Conservation (phyloP, 2,888 invertebrate genomes). For the Villa cingulata region DNA sequence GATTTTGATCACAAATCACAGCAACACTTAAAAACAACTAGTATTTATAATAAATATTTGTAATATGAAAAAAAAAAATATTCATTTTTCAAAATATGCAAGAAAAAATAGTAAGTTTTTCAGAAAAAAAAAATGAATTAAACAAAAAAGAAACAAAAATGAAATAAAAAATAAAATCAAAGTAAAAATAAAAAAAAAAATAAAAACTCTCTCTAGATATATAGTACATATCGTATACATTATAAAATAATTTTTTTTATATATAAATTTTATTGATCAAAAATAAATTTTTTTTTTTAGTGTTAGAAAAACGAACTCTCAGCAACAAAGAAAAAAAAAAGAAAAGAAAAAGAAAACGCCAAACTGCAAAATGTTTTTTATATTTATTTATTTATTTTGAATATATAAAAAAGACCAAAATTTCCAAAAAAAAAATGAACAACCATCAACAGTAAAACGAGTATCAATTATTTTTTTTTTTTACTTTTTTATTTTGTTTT, state of each 20-base stretch:
- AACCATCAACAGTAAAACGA: no score
- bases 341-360: no score
- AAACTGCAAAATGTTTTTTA: conserved; percentile 17
- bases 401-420: neutral
- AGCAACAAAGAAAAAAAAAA: conserved; percentile 16
- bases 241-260: no score
- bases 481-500: no score
- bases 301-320: conserved; percentile 17
- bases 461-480: no score
- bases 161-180: conserved; percentile 1
- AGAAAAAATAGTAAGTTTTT: neutral
- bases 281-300: conserved; percentile 4
- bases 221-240: no score
- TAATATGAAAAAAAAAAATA: conserved; percentile 1
- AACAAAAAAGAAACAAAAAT: conserved; percentile 3
- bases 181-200: no score
- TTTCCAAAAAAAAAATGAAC: no score
- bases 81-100: neutral
- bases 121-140: conserved; percentile 11
- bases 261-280: no score
- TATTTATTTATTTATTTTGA: neutral
- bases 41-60: no score
- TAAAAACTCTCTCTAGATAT: conserved; percentile 1
- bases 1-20: conserved; percentile 3
- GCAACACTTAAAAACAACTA: conserved; percentile 3